Percentiles rank a stretch among this genome's conserved stretches.
phyloP scores from a whole-genome alignment of 2,797 vertebrate genomes.

The Intellagama lesueurii region DNA sequence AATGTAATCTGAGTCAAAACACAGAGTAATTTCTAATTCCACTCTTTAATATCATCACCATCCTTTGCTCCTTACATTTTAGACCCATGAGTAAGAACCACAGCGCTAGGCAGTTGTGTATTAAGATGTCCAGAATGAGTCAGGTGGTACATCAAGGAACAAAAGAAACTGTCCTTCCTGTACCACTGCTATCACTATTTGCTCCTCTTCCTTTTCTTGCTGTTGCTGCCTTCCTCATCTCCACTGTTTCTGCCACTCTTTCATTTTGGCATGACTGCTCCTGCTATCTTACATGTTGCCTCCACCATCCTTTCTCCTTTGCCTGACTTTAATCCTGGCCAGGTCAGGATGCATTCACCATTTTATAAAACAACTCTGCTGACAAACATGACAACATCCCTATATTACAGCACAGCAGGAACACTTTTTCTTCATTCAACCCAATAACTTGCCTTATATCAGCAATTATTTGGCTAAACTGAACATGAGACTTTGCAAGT shows the following conservation, averaged over 20 bases:
- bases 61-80: background rate
- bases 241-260: background rate
- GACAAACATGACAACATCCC: background rate
- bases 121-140: background rate
- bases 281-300: background rate
- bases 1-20: constrained; percentile 15
- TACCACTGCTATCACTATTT: too few species aligned
- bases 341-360: background rate
- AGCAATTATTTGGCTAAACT: background rate
- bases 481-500: background rate
- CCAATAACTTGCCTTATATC: background rate
- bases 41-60: background rate
- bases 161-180: background rate
- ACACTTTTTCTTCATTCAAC: background rate
- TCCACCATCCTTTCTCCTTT: background rate
- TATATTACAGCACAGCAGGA: background rate
- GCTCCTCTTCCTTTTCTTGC: background rate
- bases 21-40: background rate
- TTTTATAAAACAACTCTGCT: background rate
- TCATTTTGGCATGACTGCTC: background rate
- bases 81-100: background rate
- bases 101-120: background rate
- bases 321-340: background rate
- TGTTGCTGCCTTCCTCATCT: background rate
- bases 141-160: background rate